Base-by-base conservation (phyloP, 2,797 vertebrate species). In the Aplochiton taeniatus region DNA sequence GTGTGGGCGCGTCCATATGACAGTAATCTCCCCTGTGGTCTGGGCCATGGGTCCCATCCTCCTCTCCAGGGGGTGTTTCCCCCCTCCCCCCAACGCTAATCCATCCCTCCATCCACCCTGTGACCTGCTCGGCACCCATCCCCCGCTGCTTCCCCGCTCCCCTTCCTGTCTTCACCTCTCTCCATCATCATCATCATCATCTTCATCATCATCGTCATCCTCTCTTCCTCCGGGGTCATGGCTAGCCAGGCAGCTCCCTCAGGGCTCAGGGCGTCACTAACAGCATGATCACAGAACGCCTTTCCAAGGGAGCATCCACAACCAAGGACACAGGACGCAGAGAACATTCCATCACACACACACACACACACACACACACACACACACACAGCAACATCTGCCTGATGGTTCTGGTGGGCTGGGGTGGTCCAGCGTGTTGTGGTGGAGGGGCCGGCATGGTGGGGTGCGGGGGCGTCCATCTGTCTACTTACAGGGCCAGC, bases 401-500 rank as follows among this genome's bases (percentile, higher is more conserved):
- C 14, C 53, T 31, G 11, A 20, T 20, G 17, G 10, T 6, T 31
- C 31, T 31, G 31, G 31, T 13, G 53, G 12, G 19, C 8, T 17
- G 53, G 53, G 18, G 11, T 9, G 13, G 11, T 20, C 31, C 19
- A 55, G 6, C 19, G 11, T 31, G 31, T 6, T 31, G 3, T 31
- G 7, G 16, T 43, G 12, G 20, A 42, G 41, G 13, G 11, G 31
- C 42, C 42, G 12, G 11, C 53, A 47, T 66, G 68, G 54, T 66
- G 75, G 43, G 64, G 63, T 53, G n/a, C 69, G 69, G 18, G 70
- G 61, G 74, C 66, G 71, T 68, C 86, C 84, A 85, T 89, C 80
- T 88, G 87, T 88, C 81, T 82, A 77, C 84, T 84, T 88, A 78
- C 80, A 78, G 68, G 67, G 68, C 78, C 79, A 65, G 53, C 31